phyloP scores from a whole-genome alignment of 2,797 vertebrate species.

The Urophycis tenuis region DNA sequence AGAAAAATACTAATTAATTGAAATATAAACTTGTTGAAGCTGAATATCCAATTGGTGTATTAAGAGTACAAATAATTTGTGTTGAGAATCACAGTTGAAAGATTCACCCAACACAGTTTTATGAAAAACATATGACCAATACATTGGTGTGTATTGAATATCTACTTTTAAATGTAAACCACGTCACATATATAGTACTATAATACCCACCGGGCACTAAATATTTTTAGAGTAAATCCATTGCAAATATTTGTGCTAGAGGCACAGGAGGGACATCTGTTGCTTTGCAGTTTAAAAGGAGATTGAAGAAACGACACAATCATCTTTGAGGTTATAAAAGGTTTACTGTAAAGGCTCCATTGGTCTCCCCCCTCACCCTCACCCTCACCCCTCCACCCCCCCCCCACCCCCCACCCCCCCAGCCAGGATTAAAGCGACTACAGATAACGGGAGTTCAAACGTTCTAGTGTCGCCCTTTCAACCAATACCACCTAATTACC shows the following conservation, averaged over 20 bases:
- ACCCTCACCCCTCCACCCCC: too few relatives aligned
- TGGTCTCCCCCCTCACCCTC: constrained; percentile 32
- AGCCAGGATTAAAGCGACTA: constrained; percentile 62
- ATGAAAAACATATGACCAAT: neutral
- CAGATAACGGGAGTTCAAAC: constrained; percentile 67
- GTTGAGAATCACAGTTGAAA: neutral
- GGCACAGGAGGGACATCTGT: neutral
- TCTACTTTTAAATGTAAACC: neutral
- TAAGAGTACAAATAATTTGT: neutral
- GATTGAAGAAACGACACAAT: neutral
- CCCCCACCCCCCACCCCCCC: too few relatives aligned
- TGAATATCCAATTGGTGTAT: neutral
- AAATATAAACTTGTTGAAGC: neutral
- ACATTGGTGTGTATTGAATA: neutral
- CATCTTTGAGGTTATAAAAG: neutral
- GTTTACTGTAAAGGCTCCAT: constrained; percentile 33
- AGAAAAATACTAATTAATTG: neutral
- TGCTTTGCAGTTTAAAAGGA: neutral
- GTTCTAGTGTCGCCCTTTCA: constrained; percentile 11
- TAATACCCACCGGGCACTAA: neutral
- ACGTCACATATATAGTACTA: neutral
- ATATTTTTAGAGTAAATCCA: neutral
- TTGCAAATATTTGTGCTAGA: neutral
- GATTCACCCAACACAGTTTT: neutral
- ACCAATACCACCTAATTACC: constrained; percentile 62